phyloP scores from a whole-genome alignment of 2,888 invertebrate species.

The Epirrita christyi region DNA sequence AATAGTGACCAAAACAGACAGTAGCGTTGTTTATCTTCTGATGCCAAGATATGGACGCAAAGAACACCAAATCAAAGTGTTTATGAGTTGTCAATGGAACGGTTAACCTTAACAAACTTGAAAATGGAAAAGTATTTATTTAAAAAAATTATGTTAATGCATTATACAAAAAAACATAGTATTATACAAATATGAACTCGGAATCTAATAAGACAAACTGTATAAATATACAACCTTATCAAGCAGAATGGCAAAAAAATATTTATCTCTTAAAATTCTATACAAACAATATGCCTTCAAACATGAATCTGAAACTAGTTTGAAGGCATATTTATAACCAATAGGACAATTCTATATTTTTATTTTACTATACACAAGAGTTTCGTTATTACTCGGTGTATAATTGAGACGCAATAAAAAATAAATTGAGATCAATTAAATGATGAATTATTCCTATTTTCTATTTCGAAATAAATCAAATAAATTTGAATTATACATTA shows the following conservation, averaged over 20 bases:
- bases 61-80: no score
- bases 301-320: not conserved
- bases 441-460: not conserved
- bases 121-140: not conserved
- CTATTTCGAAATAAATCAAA: not conserved
- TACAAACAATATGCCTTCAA: no score
- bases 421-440: no score
- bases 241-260: not conserved
- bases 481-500: not conserved
- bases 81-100: not conserved
- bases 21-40: not conserved
- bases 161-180: not conserved
- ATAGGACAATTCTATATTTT: not conserved
- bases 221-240: not conserved
- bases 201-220: not conserved
- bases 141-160: not conserved
- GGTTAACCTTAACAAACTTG: not conserved
- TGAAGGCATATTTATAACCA: not conserved
- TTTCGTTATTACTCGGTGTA: not conserved
- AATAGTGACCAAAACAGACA: slow-evolving; percentile 1
- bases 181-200: not conserved
- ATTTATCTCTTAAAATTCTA: not conserved
- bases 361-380: not conserved
- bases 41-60: no score
- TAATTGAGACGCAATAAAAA: not conserved